These are phyloP conservation scores for Saturnia japonica DNA, from an alignment of 2,888 invertebrate species.

Conservation along the genomic window DNA sequence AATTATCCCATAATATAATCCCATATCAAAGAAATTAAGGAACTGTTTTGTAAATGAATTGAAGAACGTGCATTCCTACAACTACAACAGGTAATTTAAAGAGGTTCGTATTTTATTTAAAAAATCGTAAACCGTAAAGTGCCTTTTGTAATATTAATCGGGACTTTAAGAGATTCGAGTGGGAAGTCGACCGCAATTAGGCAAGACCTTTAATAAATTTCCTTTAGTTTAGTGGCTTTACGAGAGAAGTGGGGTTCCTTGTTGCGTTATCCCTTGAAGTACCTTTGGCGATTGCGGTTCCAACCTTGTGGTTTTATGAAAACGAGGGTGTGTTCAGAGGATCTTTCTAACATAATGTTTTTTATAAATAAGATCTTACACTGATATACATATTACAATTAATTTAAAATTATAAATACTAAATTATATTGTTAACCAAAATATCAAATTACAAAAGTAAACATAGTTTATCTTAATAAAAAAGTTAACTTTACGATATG, in stretches of 20 bases:
- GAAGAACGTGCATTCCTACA: too few species aligned
- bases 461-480: too few species aligned
- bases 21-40: too few species aligned
- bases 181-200: slow-evolving; percentile 47
- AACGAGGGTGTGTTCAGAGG: not conserved
- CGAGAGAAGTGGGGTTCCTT: slow-evolving; percentile 23
- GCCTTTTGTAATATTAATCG: slow-evolving; percentile 30
- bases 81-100: too few species aligned
- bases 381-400: not conserved
- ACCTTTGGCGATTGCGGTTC: not conserved
- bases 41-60: too few species aligned
- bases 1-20: too few species aligned
- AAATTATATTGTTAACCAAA: not conserved
- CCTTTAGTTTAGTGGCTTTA: slow-evolving; percentile 32
- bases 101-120: not conserved
- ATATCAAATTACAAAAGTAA: too few species aligned
- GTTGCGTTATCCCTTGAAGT: not conserved
- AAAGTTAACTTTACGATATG: too few species aligned
- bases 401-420: too few species aligned
- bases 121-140: slow-evolving; percentile 3
- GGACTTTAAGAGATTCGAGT: slow-evolving; percentile 29
- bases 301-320: not conserved
- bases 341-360: not conserved
- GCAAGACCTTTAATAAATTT: slow-evolving; percentile 43
- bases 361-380: not conserved